Evolutionary conservation across 1,140 invertebrate genomes (phyloP).

Genomic region (Drosophila oshimai): DNA sequence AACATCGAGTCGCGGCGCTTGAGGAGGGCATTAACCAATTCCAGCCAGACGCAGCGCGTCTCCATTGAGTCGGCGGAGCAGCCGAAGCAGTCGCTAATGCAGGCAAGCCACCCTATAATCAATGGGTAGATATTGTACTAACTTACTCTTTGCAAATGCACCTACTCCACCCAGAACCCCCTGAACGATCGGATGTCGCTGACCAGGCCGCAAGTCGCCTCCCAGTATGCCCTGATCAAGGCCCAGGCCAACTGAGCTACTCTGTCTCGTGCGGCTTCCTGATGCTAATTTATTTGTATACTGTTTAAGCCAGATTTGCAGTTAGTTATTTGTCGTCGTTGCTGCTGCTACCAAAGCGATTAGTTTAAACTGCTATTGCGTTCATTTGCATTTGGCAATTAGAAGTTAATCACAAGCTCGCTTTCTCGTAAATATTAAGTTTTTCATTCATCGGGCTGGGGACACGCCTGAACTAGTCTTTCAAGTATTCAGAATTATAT

Average conservation of each 20-base stretch:
- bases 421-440: conserved; percentile 7
- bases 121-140: conserved; percentile 6
- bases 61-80: conserved; percentile 55
- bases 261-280: no score
- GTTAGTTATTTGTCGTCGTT: conserved; percentile 8
- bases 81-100: conserved; percentile 59
- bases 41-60: conserved; percentile 64
- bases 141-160: not conserved
- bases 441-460: conserved; percentile 28
- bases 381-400: conserved; percentile 20
- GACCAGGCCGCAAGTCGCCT: conserved; percentile 50
- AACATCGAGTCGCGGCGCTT: conserved; percentile 60
- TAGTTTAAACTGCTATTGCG: not conserved
- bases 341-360: no score
- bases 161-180: conserved; percentile 40
- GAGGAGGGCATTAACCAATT: conserved; percentile 61
- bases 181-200: conserved; percentile 44
- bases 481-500: conserved; percentile 33
- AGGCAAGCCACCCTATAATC: conserved; percentile 45
- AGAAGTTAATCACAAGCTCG: conserved; percentile 7
- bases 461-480: conserved; percentile 31
- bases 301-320: conserved; percentile 22
- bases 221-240: conserved; percentile 43
- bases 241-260: conserved; percentile 38
- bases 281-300: conserved; percentile 54